A percentile compares a stretch with the other conserved stretches of the same genome.
These are phyloP conservation scores for Dicycla oo DNA, from an alignment of 2,888 invertebrate species.

Conservation along the genomic window DNA sequence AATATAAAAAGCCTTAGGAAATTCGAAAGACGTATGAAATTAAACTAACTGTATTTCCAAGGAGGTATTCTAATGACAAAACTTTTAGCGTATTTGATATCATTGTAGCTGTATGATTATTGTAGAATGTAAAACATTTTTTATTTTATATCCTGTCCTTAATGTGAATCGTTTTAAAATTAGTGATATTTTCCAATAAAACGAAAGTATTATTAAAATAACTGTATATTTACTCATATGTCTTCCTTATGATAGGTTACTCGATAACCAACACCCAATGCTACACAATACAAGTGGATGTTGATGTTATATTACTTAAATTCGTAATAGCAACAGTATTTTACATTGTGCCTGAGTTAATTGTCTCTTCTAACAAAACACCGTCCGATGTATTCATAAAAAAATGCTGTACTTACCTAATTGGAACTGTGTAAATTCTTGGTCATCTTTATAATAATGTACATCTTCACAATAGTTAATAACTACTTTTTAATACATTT, in stretches of 20 bases:
- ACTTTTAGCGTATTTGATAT: not conserved
- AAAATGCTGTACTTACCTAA: slow-evolving; percentile 49
- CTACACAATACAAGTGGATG: slow-evolving; percentile 84
- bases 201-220: slow-evolving; percentile 74
- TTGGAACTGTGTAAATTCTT: slow-evolving; percentile 33
- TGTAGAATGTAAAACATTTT: not conserved
- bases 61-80: no score
- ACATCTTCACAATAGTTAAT: slow-evolving; percentile 11
- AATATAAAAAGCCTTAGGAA: slow-evolving; percentile 61
- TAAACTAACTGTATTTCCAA: no score
- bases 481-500: slow-evolving; percentile 27
- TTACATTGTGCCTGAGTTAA: slow-evolving; percentile 37
- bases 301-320: slow-evolving; percentile 74
- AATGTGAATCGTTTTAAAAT: not conserved
- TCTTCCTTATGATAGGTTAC: slow-evolving; percentile 87
- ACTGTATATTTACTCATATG: slow-evolving; percentile 85
- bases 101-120: not conserved
- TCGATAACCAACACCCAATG: slow-evolving; percentile 87
- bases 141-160: not conserved
- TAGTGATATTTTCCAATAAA: slow-evolving; percentile 29
- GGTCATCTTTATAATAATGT: slow-evolving; percentile 20
- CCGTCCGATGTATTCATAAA: slow-evolving; percentile 4
- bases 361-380: slow-evolving; percentile 26
- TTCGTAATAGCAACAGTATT: slow-evolving; percentile 63
- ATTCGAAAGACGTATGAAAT: not conserved